Percentiles rank a stretch among this genome's conserved stretches.
These are phyloP conservation scores for Pimpla rufipes DNA, from an alignment of 2,888 invertebrate genomes.

Conservation along the genomic window DNA sequence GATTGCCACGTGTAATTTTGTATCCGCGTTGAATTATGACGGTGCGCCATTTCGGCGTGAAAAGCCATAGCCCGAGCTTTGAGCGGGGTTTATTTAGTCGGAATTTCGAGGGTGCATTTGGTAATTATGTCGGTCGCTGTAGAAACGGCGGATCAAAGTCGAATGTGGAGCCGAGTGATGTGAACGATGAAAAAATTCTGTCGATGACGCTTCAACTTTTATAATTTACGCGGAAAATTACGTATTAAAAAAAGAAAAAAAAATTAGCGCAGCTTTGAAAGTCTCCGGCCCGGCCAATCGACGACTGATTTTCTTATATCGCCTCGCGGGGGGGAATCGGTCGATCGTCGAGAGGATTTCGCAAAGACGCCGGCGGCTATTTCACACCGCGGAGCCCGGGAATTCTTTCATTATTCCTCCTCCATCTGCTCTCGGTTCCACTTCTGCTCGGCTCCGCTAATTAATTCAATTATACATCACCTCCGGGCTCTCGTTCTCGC, in stretches of 20 bases:
- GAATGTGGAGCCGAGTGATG: neutral
- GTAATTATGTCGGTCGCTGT: neutral
- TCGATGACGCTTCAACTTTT: neutral
- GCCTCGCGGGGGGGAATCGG: neutral
- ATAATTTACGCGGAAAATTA: neutral
- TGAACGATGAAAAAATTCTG: constrained; percentile 9
- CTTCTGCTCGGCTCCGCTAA: constrained; percentile 18
- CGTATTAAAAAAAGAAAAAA: neutral
- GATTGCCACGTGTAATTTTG: too few species aligned
- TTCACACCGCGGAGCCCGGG: neutral
- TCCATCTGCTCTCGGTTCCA: too few species aligned
- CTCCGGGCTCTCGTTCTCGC: constrained; percentile 13
- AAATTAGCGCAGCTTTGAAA: neutral
- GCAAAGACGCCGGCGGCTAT: neutral
- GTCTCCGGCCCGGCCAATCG: neutral
- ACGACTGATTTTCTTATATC: neutral
- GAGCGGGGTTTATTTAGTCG: neutral
- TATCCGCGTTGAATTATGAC: neutral
- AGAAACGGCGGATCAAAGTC: constrained; percentile 24
- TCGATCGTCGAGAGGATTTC: constrained; percentile 14
- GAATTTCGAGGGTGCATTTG: neutral
- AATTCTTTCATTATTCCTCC: constrained; percentile 30
- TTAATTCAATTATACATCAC: constrained; percentile 50
- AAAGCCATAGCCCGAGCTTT: constrained; percentile 13
- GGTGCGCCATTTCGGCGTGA: neutral